phyloP scores from a whole-genome alignment of 2,797 vertebrate genomes.

The Crocidura indochinensis region DNA sequence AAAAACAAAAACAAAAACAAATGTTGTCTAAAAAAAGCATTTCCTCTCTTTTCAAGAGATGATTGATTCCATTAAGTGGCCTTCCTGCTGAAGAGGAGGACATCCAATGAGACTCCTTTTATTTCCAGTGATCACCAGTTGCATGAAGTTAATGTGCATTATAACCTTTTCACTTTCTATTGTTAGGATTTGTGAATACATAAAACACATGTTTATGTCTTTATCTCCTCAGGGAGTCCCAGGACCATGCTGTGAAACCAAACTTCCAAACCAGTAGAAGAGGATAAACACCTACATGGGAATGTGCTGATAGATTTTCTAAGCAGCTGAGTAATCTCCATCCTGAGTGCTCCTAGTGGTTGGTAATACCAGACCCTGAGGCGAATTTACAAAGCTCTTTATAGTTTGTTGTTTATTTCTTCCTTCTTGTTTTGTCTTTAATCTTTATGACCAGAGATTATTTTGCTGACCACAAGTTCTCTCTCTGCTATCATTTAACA shows the following conservation, averaged over 20 bases:
- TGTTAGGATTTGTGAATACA: not conserved
- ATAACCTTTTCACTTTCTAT: conserved; percentile 1
- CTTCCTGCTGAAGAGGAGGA: not conserved
- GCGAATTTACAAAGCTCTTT: not conserved
- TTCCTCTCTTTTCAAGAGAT: not conserved
- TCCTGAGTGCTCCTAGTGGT: not conserved
- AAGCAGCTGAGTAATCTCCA: too few relatives aligned
- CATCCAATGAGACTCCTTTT: not conserved
- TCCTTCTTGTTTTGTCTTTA: not conserved
- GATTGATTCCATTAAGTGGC: not conserved
- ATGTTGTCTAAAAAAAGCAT: conserved; percentile 43
- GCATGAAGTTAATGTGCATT: not conserved
- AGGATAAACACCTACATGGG: too few relatives aligned
- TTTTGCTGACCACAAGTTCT: not conserved
- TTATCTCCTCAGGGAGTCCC: not conserved
- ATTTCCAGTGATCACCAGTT: conserved; percentile 24
- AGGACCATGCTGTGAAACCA: not conserved
- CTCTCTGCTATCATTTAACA: rapidly evolving
- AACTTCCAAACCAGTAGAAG: not conserved
- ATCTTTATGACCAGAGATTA: not conserved
- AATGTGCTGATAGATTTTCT: not conserved
- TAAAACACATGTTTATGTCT: not conserved
- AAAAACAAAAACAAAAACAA: conserved; percentile 60
- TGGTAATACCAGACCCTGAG: not conserved
- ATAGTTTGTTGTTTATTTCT: not conserved